These are phyloP conservation scores for Pelobates cultripes DNA, from an alignment of 2,797 vertebrate species.

Conservation along the genomic window DNA sequence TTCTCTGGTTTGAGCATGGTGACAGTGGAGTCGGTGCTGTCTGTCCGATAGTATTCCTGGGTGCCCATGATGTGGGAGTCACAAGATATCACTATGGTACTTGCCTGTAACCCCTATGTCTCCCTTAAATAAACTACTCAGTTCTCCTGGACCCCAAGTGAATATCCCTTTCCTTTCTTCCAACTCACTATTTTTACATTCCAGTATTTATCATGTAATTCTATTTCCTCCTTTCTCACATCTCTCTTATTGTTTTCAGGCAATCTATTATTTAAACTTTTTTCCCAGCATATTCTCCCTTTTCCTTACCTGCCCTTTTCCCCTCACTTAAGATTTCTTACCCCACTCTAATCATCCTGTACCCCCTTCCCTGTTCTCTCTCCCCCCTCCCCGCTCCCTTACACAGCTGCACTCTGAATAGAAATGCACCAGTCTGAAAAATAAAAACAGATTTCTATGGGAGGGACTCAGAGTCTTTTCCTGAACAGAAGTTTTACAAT, in stretches of 20 bases:
- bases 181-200: not conserved
- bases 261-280: not conserved
- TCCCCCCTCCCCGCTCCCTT: not conserved
- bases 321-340: not conserved
- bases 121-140: not conserved
- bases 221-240: not conserved
- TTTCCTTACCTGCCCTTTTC: not conserved
- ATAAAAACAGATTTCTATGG: not conserved
- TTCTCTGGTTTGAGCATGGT: slow-evolving; percentile 77
- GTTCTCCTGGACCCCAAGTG: not conserved
- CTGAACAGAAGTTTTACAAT: not conserved
- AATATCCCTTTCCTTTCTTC: not conserved
- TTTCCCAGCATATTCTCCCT: not conserved
- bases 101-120: not conserved
- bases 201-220: not conserved
- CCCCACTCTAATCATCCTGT: not conserved
- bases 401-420: not conserved
- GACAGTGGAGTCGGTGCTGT: slow-evolving; percentile 79
- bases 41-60: slow-evolving; percentile 78
- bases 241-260: not conserved
- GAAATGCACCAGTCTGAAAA: not conserved
- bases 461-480: not conserved
- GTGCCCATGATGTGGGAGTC: slow-evolving; percentile 65
- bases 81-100: not conserved
- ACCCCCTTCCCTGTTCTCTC: not conserved